Evolutionary conservation across 2,113 vertebrate genomes (phyloP).

Genomic region (Channa argus): DNA sequence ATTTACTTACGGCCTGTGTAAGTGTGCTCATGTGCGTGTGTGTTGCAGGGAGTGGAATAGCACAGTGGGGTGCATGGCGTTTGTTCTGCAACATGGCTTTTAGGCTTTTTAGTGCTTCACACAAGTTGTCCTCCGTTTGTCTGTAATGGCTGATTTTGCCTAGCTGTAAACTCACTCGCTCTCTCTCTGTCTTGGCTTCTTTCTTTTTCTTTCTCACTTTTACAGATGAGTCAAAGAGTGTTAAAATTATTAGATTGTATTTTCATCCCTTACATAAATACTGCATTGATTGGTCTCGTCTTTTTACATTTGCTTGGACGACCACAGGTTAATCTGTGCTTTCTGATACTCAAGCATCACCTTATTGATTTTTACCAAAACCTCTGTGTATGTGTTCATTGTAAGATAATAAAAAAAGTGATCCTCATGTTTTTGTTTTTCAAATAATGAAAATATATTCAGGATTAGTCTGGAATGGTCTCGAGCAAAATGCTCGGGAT

Average conservation of each 20-base stretch:
- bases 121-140: constrained; percentile 59
- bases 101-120: constrained; percentile 75
- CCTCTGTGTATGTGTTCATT: neutral
- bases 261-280: constrained; percentile 20
- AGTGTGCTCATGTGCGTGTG: constrained; percentile 47
- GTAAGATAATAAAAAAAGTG: neutral
- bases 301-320: constrained; percentile 3
- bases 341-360: neutral
- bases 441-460: constrained; percentile 25
- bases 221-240: neutral
- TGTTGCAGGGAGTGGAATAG: constrained; percentile 59
- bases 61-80: constrained; percentile 70
- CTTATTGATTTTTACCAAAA: neutral
- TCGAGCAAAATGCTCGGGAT: neutral
- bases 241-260: constrained; percentile 25
- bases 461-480: constrained; percentile 23
- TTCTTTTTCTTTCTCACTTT: neutral
- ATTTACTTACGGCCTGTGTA: constrained; percentile 68
- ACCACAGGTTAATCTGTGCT: neutral
- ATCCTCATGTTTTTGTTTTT: constrained; percentile 33
- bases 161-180: constrained; percentile 33
- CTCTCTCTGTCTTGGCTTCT: neutral
- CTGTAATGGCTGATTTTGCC: constrained; percentile 53
- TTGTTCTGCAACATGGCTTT: constrained; percentile 80
- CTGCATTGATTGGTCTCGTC: constrained; percentile 13